Evolutionary conservation across 64 coral and sea anemone species (phyloP), one percentile per base, ranked within the genome.

Genomic region (Hydrozoanthus tunicans): DNA sequence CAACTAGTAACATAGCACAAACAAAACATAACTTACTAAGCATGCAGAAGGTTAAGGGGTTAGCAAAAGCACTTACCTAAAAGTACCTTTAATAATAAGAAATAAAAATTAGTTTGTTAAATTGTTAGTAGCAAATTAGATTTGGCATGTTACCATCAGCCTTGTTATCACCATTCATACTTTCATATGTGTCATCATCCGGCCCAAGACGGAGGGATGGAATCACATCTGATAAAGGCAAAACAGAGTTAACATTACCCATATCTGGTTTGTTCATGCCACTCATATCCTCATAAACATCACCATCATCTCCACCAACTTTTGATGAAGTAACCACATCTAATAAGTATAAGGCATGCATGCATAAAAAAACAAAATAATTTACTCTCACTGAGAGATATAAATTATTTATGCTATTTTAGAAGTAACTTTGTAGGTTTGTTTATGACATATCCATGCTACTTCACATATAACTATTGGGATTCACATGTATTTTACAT

Each of bases 111-210:
- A 63, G 7, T 68, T 7, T 43, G 32, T 43, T 43, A 43, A 43
- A 43, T 43, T 43, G 58, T 59, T 73, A 88, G 11, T 88, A 74
- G 56, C 55, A 88, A 56, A 88, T 88, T 88, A 88, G 68, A 74
- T 13, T 73, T 61, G 1, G 84, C 68, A 88, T 43, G 32, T 88
- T 88, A 88, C 84, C 84, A 17, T 88, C 67, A 58, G 55, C 12
- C 70, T 88, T 88, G 53, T 9, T 59, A 90, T 77, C 80, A 92
- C 93, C 93, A 88, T 89, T 91, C 84, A 95, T 85, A 89, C 56
- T 83, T 79, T 95, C 93, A 68, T 95, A 95, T 73, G 93, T 92
- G 9, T 91, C 90, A 60, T 77, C 79, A 54, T 12, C 63, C 32
- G 71, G 53, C 23, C 56, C 82, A 5, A 90, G 76, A n/a, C 75